Conservation (phyloP, 2,113 vertebrate species). For the Rhombomys opimus region DNA sequence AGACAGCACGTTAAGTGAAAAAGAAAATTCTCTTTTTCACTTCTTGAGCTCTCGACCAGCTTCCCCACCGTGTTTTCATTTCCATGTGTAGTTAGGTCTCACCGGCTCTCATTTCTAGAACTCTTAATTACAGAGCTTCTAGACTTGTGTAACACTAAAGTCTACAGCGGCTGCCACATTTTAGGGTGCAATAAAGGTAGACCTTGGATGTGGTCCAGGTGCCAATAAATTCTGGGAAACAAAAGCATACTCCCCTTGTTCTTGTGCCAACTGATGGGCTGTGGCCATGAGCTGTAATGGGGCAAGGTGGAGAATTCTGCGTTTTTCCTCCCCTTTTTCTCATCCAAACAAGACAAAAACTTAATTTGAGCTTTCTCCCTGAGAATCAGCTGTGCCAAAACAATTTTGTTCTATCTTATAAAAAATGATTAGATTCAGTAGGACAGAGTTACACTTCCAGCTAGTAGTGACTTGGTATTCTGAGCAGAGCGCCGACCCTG, state of each 20-base stretch:
- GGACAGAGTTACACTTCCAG: background rate
- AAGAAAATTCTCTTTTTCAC: background rate
- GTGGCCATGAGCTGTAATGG: background rate
- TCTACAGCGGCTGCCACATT: background rate
- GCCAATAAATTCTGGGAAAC: slow-evolving; percentile 36
- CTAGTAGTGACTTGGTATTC: background rate
- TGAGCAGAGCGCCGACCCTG: slow-evolving; percentile 27
- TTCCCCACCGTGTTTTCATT: background rate
- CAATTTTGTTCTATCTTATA: slow-evolving; percentile 41
- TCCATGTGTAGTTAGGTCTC: background rate
- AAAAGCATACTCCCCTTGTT: background rate
- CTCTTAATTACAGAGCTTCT: background rate
- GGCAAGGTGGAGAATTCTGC: background rate
- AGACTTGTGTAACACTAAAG: background rate
- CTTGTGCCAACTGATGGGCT: background rate
- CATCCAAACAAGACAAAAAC: background rate
- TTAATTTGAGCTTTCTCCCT: slow-evolving; percentile 26
- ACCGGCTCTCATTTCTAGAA: background rate
- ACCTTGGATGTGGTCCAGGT: slow-evolving; percentile 27
- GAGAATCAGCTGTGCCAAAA: slow-evolving; percentile 28
- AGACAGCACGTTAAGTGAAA: background rate
- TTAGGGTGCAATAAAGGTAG: background rate
- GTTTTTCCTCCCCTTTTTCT: background rate
- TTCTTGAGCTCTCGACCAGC: background rate
- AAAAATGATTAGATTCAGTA: slow-evolving; percentile 2